phyloP scores from a whole-genome alignment of 2,797 vertebrate species.

The Semaprochilodus insignis region DNA sequence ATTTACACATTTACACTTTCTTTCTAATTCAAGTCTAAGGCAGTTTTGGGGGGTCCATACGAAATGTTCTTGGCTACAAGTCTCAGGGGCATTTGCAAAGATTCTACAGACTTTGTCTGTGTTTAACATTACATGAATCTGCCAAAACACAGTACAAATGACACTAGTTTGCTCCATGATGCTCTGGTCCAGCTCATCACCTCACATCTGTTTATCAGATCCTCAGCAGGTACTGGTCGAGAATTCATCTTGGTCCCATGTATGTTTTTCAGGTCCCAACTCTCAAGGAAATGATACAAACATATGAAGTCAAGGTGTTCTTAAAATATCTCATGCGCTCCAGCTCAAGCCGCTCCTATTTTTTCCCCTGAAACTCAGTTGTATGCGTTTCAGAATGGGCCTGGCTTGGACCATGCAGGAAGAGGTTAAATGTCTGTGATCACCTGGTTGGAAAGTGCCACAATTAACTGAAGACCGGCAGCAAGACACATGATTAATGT shows the following conservation, averaged over 20 bases:
- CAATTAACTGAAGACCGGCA: slow-evolving; percentile 40
- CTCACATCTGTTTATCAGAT: not conserved
- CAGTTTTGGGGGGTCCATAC: not conserved
- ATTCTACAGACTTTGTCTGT: not conserved
- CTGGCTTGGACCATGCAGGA: slow-evolving; percentile 33
- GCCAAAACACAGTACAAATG: not conserved
- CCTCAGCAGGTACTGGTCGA: not conserved
- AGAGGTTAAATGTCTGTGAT: slow-evolving; percentile 55
- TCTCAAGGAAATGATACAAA: slow-evolving; percentile 6
- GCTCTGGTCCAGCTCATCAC: not conserved
- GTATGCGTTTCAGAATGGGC: not conserved
- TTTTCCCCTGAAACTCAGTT: not conserved
- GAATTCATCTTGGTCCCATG: not conserved
- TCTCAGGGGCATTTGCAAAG: slow-evolving; percentile 2
- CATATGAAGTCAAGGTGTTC: not conserved
- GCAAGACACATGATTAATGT: slow-evolving; percentile 62
- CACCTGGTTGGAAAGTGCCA: slow-evolving; percentile 54
- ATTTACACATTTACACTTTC: slow-evolving; percentile 8
- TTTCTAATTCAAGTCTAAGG: not conserved
- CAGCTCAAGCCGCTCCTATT: not conserved
- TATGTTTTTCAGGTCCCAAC: not conserved
- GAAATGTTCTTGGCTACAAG: not conserved
- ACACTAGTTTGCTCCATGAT: not conserved
- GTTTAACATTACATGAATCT: slow-evolving; percentile 2
- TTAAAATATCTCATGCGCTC: not conserved